Percentiles rank a stretch among this genome's conserved stretches.
Evolutionary conservation across 2,797 vertebrate genomes (phyloP).

Genomic region (Setipinna tenuifilis): DNA sequence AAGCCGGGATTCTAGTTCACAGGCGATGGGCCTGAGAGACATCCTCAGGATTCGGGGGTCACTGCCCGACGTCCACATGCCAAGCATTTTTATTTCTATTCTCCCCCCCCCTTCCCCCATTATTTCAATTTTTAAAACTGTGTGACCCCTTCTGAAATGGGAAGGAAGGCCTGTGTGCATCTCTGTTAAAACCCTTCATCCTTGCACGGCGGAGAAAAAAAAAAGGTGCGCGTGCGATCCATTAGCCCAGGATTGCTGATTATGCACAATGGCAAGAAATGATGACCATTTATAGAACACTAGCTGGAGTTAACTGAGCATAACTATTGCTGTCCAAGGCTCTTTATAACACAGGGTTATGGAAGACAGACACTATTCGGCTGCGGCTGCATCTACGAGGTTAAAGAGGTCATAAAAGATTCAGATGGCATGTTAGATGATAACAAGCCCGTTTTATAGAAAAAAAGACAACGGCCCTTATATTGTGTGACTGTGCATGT

Average conservation of each 20-base stretch:
- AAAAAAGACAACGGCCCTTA: not conserved
- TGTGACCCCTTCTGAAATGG: not conserved
- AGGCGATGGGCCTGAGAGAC: slow-evolving; percentile 25
- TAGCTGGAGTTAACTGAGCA: slow-evolving; percentile 65
- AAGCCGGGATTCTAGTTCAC: slow-evolving; percentile 24
- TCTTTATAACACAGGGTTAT: slow-evolving; percentile 47
- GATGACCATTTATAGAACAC: slow-evolving; percentile 69
- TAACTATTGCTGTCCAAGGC: slow-evolving; percentile 67
- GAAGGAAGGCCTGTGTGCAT: slow-evolving; percentile 38
- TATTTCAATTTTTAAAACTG: not conserved
- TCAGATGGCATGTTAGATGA: not conserved
- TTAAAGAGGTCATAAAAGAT: slow-evolving; percentile 24
- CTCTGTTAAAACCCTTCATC: slow-evolving; percentile 43
- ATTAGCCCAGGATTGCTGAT: slow-evolving; percentile 57
- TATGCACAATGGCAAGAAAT: slow-evolving; percentile 51
- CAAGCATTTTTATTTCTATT: not conserved
- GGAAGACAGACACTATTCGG: not conserved
- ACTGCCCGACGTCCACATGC: slow-evolving; percentile 26
- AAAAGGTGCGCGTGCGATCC: slow-evolving; percentile 46
- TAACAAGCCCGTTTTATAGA: not conserved
- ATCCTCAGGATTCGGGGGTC: slow-evolving; percentile 37
- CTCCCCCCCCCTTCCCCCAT: not conserved
- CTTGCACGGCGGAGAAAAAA: slow-evolving; percentile 11
- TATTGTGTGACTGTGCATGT: not conserved
- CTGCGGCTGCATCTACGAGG: not conserved